Evolutionary conservation across 2,113 vertebrate species (phyloP).

Genomic region (Podilymbus podiceps): DNA sequence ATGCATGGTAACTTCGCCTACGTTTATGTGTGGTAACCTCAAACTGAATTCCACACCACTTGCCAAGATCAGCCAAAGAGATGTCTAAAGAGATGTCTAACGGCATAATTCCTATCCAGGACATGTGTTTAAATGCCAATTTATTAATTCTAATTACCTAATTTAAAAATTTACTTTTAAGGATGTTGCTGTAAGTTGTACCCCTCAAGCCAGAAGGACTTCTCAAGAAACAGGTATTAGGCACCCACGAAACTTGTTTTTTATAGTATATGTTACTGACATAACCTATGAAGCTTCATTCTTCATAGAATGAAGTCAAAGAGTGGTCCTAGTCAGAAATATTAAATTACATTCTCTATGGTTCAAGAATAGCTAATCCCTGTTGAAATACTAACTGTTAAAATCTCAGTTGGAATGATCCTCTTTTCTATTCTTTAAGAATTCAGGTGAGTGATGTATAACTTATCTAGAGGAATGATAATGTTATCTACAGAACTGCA

Average conservation of each 20-base stretch:
- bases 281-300: neutral
- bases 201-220: neutral
- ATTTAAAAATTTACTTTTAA: neutral
- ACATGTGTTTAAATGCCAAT: neutral
- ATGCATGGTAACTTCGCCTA: neutral
- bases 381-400: constrained; percentile 37
- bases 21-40: neutral
- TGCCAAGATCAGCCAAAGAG: neutral
- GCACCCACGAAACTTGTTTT: neutral
- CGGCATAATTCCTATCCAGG: neutral
- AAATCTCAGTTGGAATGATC: constrained; percentile 3
- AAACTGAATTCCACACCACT: neutral
- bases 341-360: neutral
- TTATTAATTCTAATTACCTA: neutral
- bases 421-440: neutral
- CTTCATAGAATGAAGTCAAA: neutral
- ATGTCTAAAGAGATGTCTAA: neutral
- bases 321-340: neutral
- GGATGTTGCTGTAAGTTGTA: neutral
- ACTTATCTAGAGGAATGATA: neutral
- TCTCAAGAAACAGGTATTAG: neutral
- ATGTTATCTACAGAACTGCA: neutral
- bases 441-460: neutral
- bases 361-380: neutral
- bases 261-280: neutral